Evolutionary conservation across 2,888 invertebrate species (phyloP).

Genomic region (Chalcosyrphus nemorum): DNA sequence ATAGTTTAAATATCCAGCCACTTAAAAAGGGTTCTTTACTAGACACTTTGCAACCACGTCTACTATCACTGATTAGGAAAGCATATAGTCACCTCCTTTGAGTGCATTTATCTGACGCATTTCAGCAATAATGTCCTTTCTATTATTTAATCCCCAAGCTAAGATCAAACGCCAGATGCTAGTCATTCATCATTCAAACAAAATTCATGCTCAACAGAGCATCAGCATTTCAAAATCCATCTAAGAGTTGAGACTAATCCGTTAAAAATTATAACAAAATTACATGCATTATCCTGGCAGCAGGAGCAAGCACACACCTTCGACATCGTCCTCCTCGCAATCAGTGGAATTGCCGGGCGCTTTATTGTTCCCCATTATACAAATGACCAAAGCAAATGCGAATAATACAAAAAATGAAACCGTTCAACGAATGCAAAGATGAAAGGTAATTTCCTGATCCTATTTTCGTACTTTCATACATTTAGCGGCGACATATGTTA

Average conservation of each 20-base stretch:
- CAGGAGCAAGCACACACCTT: constrained; percentile 56
- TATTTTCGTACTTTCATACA: constrained; percentile 37
- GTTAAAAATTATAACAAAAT: constrained; percentile 60
- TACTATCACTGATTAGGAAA: no score
- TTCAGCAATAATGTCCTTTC: neutral
- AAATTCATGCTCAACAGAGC: constrained; percentile 42
- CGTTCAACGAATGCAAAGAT: constrained; percentile 47
- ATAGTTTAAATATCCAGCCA: no score
- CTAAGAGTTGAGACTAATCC: constrained; percentile 50
- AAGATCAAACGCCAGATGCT: constrained; percentile 60
- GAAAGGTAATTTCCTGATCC: constrained; percentile 67
- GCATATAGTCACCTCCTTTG: neutral
- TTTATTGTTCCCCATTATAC: constrained; percentile 53
- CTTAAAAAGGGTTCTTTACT: no score
- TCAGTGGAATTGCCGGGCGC: constrained; percentile 14
- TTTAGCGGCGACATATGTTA: constrained; percentile 70
- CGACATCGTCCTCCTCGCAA: constrained; percentile 15
- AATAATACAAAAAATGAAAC: constrained; percentile 11
- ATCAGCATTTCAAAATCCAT: constrained; percentile 14
- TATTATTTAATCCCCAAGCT: neutral
- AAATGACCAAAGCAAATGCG: constrained; percentile 55
- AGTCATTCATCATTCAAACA: constrained; percentile 24
- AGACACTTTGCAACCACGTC: no score
- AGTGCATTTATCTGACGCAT: neutral
- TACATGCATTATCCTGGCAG: constrained; percentile 41